Evolutionary conservation across 2,797 vertebrate genomes (phyloP).

Genomic region (Falco columbarius): DNA sequence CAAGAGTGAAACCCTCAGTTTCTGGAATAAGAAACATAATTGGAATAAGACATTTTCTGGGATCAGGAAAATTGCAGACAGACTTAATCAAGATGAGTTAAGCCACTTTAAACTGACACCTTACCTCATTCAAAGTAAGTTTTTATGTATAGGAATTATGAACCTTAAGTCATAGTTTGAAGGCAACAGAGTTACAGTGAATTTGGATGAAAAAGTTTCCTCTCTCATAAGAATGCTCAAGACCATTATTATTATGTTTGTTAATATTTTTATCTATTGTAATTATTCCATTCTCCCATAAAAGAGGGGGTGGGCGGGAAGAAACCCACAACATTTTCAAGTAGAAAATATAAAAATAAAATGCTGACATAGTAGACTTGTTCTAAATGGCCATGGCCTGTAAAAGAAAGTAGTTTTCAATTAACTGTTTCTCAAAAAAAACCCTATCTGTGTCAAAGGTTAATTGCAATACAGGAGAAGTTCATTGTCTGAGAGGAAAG

Average conservation of each 20-base stretch:
- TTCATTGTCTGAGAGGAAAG: not conserved
- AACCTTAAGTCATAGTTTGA: not conserved
- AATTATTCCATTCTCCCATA: not conserved
- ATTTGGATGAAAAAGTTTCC: not conserved
- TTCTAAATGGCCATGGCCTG: not conserved
- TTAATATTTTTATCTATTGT: not conserved
- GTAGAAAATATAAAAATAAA: not conserved
- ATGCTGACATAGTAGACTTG: not conserved
- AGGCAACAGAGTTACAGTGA: not conserved
- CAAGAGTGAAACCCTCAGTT: not conserved
- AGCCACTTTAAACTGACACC: not conserved
- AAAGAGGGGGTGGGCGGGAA: not conserved
- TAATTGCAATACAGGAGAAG: not conserved
- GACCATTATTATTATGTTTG: not conserved
- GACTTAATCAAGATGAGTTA: not conserved
- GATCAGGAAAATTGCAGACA: not conserved
- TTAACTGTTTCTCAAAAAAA: not conserved
- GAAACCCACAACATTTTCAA: not conserved
- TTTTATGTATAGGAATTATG: not conserved
- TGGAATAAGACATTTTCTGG: not conserved
- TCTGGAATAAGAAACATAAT: not conserved
- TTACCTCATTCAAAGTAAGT: not conserved
- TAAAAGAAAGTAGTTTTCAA: not conserved
- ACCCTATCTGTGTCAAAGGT: not conserved
- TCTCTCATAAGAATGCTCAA: not conserved